Conservation (phyloP, 92 coral and sea anemone genomes). For the Porites rus region DNA sequence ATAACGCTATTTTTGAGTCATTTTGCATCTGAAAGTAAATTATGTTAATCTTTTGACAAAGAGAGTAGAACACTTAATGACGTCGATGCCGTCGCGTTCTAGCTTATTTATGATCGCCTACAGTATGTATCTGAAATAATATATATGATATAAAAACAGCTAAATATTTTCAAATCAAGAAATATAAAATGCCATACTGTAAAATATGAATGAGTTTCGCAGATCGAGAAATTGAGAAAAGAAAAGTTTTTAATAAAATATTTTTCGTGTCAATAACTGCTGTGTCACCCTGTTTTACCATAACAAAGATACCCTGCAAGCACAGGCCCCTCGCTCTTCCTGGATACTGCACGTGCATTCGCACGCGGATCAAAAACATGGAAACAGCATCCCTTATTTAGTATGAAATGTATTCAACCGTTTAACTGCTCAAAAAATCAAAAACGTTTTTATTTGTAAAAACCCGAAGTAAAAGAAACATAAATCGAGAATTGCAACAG, state of each 20-base stretch:
- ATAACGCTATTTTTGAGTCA: constrained; percentile 19
- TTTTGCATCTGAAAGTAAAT: not conserved
- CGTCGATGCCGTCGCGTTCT: not conserved
- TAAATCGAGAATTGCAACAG: no score
- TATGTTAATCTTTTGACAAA: constrained; percentile 27
- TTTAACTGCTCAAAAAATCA: no score
- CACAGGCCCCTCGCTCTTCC: not conserved
- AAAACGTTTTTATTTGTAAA: no score
- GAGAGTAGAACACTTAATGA: not conserved
- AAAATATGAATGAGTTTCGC: not conserved
- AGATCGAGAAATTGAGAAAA: not conserved
- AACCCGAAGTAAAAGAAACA: no score
- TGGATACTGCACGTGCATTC: no score
- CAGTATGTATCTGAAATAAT: no score
- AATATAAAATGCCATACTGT: not conserved
- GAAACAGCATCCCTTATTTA: no score
- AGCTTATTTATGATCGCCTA: not conserved
- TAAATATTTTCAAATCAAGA: no score
- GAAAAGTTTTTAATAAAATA: not conserved
- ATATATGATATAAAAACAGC: not conserved
- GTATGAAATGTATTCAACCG: no score
- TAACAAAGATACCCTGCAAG: not conserved
- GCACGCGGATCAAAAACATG: no score
- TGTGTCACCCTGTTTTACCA: not conserved
- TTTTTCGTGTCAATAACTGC: not conserved